Evolutionary conservation across 2,888 invertebrate species (phyloP).

Genomic region (Morpho deidamia): DNA sequence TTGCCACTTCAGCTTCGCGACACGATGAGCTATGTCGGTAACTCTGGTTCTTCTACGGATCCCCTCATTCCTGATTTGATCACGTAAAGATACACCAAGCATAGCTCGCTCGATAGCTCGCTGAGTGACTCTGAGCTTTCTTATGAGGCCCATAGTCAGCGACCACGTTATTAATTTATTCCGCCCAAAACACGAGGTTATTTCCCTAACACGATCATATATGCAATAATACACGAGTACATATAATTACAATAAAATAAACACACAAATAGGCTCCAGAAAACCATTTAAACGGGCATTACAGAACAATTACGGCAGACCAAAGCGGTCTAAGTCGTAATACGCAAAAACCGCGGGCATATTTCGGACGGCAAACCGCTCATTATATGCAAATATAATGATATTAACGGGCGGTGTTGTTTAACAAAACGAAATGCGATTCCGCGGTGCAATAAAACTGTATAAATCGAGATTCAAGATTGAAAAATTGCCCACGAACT

Average conservation of each 20-base stretch:
- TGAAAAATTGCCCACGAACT: background rate
- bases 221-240: constrained; percentile 4
- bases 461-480: constrained; percentile 1
- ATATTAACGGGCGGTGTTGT: constrained; percentile 25
- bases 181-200: constrained; percentile 6
- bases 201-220: constrained; percentile 6
- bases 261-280: constrained; percentile 15
- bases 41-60: no score
- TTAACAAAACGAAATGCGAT: constrained; percentile 27
- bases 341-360: constrained; percentile 28
- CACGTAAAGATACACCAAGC: no score
- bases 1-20: no score
- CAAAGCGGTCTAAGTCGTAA: constrained; percentile 21
- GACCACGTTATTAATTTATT: no score
- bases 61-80: no score
- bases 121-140: no score
- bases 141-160: no score
- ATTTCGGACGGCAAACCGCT: constrained; percentile 29
- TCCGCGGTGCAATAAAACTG: constrained; percentile 10
- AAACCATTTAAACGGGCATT: constrained; percentile 11
- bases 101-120: no score
- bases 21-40: no score
- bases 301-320: constrained; percentile 17
- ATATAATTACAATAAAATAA: constrained; percentile 18
- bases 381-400: constrained; percentile 35